These are phyloP conservation scores for Slavum lentiscoides DNA, from an alignment of 2,888 invertebrate species.

Conservation along the genomic window DNA sequence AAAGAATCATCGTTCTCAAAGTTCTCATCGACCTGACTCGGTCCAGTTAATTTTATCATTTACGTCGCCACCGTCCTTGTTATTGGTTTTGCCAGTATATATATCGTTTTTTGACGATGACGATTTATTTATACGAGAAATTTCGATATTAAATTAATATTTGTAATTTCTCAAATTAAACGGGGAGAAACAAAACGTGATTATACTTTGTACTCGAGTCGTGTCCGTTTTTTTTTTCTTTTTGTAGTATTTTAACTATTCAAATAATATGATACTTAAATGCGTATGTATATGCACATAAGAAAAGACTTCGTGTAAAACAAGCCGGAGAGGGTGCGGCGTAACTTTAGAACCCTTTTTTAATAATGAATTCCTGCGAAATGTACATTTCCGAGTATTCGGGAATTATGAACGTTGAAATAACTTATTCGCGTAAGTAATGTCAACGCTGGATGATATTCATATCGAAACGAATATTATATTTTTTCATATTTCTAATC, in stretches of 20 bases:
- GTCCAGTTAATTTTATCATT: too few relatives aligned
- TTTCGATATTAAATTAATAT: too few relatives aligned
- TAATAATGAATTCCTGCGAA: conserved; percentile 32
- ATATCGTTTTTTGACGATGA: too few relatives aligned
- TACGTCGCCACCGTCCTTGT: too few relatives aligned
- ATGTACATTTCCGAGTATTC: conserved; percentile 13
- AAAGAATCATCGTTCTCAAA: too few relatives aligned
- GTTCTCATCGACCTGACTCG: too few relatives aligned
- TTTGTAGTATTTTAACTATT: conserved; percentile 18
- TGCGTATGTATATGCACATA: too few relatives aligned
- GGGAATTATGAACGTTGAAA: conserved; percentile 21
- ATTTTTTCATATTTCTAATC: not conserved
- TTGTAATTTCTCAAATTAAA: too few relatives aligned
- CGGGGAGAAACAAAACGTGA: not conserved
- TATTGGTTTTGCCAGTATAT: too few relatives aligned
- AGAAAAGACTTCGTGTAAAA: not conserved
- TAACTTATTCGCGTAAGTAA: conserved; percentile 16
- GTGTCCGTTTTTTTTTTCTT: not conserved
- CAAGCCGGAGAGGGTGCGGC: not conserved
- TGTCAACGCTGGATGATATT: conserved; percentile 9
- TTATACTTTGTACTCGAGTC: not conserved
- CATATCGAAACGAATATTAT: not conserved
- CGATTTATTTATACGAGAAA: too few relatives aligned
- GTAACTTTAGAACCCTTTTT: conserved; percentile 28
- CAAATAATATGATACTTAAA: not conserved